phyloP scores from a whole-genome alignment of 2,797 vertebrate species.

The Sebastes minor region DNA sequence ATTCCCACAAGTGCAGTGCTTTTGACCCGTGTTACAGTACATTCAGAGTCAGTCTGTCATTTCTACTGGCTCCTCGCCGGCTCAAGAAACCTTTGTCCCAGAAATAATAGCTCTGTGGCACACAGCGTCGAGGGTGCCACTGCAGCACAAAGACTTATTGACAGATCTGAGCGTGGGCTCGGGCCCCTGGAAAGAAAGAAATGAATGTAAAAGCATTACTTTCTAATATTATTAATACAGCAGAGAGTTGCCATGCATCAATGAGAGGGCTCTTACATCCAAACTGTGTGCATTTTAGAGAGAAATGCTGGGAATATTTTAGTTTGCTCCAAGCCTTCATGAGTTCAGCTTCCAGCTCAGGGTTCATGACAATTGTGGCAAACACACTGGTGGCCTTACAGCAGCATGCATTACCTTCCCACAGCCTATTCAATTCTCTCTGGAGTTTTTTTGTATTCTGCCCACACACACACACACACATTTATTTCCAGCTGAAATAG shows the following conservation, averaged over 20 bases:
- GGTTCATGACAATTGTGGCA: constrained; percentile 1
- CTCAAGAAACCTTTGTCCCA: constrained; percentile 46
- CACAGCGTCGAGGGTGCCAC: constrained; percentile 23
- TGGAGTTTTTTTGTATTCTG: constrained; percentile 23
- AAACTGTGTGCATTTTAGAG: background rate
- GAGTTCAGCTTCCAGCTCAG: background rate
- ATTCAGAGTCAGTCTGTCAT: constrained; percentile 13
- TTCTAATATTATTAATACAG: constrained; percentile 40
- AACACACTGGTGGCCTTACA: constrained; percentile 6
- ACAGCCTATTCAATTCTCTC: background rate
- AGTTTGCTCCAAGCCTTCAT: background rate
- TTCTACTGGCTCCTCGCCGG: constrained; percentile 18
- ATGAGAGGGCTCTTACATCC: background rate
- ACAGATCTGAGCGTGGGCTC: constrained; percentile 29
- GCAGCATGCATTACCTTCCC: constrained; percentile 4
- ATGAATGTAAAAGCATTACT: constrained; percentile 39
- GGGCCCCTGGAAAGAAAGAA: constrained; percentile 33
- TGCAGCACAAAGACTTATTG: constrained; percentile 48
- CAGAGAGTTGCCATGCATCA: background rate
- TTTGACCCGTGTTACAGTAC: constrained; percentile 5
- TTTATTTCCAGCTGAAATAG: background rate
- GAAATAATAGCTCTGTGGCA: constrained; percentile 51
- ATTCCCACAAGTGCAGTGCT: background rate
- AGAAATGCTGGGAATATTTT: background rate
- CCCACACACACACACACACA: background rate